phyloP scores from a whole-genome alignment of 2,888 invertebrate genomes.

The Gymnoscelis rufifasciata region DNA sequence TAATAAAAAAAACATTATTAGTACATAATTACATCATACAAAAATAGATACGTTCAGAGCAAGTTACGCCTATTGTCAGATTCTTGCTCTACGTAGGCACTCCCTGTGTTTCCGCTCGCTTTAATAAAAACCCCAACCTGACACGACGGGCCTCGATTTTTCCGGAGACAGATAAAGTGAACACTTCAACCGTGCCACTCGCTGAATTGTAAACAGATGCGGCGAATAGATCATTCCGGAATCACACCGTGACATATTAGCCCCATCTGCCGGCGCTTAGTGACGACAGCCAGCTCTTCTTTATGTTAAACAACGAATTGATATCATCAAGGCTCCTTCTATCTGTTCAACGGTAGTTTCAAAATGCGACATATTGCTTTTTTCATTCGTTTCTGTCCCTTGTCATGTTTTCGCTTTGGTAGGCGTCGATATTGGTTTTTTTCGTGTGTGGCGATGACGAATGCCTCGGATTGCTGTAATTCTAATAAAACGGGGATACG shows the following conservation, averaged over 20 bases:
- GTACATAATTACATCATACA: too few relatives aligned
- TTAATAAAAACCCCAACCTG: neutral
- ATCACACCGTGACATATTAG: constrained; percentile 57
- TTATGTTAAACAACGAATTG: constrained; percentile 65
- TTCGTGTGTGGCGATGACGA: constrained; percentile 49
- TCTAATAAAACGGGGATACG: constrained; percentile 35
- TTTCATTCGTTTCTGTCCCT: constrained; percentile 59
- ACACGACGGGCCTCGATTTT: neutral
- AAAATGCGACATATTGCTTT: constrained; percentile 67
- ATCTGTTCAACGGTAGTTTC: constrained; percentile 56
- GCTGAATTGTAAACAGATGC: constrained; percentile 32
- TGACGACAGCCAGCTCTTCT: constrained; percentile 54
- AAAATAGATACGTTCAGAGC: too few relatives aligned
- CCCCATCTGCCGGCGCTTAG: constrained; percentile 47
- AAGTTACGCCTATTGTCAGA: too few relatives aligned
- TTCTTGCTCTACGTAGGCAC: too few relatives aligned
- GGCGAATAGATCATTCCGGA: constrained; percentile 43
- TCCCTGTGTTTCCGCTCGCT: neutral
- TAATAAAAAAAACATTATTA: too few relatives aligned
- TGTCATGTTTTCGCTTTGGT: constrained; percentile 54
- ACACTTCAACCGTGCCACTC: constrained; percentile 23
- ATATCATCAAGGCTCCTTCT: constrained; percentile 56
- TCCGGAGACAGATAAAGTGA: constrained; percentile 13
- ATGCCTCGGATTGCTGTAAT: constrained; percentile 43
- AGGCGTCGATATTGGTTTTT: constrained; percentile 55